Evolutionary conservation across 37 sponge, comb jelly and placozoan species (phyloP).

Genomic region (Haliclona indistincta): DNA sequence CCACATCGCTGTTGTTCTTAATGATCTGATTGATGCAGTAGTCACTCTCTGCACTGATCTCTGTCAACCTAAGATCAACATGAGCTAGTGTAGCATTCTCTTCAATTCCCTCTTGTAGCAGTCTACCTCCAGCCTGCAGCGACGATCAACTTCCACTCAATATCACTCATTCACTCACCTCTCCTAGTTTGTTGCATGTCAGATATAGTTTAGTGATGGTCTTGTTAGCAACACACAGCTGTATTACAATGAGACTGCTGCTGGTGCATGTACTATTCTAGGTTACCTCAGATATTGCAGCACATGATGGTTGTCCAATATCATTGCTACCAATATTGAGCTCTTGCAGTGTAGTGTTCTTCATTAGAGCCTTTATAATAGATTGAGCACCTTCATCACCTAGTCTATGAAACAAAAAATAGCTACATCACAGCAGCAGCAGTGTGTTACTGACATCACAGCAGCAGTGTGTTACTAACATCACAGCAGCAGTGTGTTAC

Average conservation of each 20-base stretch:
- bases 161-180: slow-evolving; percentile 32
- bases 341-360: slow-evolving; percentile 57
- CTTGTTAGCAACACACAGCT: slow-evolving; percentile 74
- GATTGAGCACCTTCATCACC: slow-evolving; percentile 86
- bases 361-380: slow-evolving; percentile 77
- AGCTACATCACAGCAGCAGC: background rate
- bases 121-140: slow-evolving; percentile 67
- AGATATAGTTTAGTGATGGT: slow-evolving; percentile 60
- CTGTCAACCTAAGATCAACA: slow-evolving; percentile 89
- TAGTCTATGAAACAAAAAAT: slow-evolving; percentile 20
- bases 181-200: slow-evolving; percentile 83
- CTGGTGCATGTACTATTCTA: background rate
- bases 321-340: slow-evolving; percentile 83
- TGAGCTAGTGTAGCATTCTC: slow-evolving; percentile 73
- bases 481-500: background rate
- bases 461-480: background rate
- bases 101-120: slow-evolving; percentile 91
- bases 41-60: slow-evolving; percentile 90
- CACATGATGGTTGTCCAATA: slow-evolving; percentile 77
- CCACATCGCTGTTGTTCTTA: slow-evolving; percentile 72
- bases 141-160: background rate
- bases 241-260: background rate
- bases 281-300: slow-evolving; percentile 76
- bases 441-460: background rate
- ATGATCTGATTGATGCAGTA: slow-evolving; percentile 89